Conservation (phyloP, 1,140 invertebrate species). For the Fopius arisanus region DNA sequence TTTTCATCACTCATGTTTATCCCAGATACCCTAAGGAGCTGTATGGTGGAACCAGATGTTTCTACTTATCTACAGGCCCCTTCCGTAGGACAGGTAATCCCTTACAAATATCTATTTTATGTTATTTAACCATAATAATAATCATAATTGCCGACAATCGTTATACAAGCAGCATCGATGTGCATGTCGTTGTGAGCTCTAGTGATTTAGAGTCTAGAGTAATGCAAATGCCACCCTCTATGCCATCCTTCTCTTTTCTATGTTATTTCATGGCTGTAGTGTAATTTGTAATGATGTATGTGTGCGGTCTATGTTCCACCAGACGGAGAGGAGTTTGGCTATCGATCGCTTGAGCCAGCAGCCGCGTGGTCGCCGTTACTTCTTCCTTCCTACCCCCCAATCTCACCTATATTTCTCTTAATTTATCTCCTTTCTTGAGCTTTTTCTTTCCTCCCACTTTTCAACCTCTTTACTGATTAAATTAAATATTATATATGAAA, state of each 20-base stretch:
- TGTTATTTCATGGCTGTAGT: background rate
- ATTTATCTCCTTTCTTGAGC: slow-evolving; percentile 19
- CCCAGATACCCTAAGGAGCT: slow-evolving; percentile 80
- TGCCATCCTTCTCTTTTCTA: slow-evolving; percentile 32
- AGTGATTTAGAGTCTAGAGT: background rate
- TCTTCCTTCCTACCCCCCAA: slow-evolving; percentile 37
- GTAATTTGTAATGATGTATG: slow-evolving; percentile 23
- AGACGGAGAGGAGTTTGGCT: slow-evolving; percentile 60
- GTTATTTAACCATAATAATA: no score
- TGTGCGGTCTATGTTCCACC: slow-evolving; percentile 50
- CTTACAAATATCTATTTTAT: background rate
- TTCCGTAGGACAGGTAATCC: slow-evolving; percentile 75
- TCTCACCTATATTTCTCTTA: slow-evolving; percentile 33
- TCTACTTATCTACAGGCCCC: slow-evolving; percentile 82
- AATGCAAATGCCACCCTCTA: background rate
- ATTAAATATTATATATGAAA: no score
- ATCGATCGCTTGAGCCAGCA: slow-evolving; percentile 55
- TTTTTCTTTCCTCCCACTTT: slow-evolving; percentile 27
- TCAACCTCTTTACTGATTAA: slow-evolving; percentile 14
- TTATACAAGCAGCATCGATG: no score
- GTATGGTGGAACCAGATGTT: slow-evolving; percentile 85
- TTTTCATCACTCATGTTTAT: slow-evolving; percentile 76
- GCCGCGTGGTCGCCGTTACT: slow-evolving; percentile 49
- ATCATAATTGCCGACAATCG: no score
- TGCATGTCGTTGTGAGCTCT: background rate